phyloP scores from a whole-genome alignment of 1,140 invertebrate species.

The Yoshiicerus persimilis region DNA sequence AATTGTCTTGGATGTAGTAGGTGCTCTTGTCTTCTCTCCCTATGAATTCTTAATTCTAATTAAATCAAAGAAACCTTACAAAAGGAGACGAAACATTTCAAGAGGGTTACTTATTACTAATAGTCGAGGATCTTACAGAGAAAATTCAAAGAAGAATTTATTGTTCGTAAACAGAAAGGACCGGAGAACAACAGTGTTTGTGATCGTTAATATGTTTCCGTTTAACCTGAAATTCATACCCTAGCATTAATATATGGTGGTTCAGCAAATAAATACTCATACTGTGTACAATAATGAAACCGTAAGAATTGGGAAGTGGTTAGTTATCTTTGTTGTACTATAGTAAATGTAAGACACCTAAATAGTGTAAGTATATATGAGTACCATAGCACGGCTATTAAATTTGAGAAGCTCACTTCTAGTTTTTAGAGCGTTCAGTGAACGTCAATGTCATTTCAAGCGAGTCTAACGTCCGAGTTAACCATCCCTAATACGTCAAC shows the following conservation, averaged over 20 bases:
- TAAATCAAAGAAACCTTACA: background rate
- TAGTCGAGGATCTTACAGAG: background rate
- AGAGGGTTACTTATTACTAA: too few relatives aligned
- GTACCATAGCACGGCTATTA: background rate
- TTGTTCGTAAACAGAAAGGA: background rate
- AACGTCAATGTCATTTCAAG: background rate
- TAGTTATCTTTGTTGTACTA: background rate
- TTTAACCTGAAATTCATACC: background rate
- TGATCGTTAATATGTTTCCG: background rate
- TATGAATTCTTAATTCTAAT: constrained; percentile 3
- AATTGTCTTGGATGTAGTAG: background rate
- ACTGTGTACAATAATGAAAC: too few relatives aligned
- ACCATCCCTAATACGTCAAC: constrained; percentile 6
- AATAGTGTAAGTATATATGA: too few relatives aligned
- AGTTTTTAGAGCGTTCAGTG: background rate
- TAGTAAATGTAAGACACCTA: too few relatives aligned
- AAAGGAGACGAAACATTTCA: background rate
- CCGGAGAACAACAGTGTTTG: background rate
- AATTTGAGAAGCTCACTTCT: background rate
- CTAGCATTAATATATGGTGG: too few relatives aligned
- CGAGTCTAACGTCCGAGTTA: background rate
- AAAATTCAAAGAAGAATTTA: background rate
- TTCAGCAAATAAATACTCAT: too few relatives aligned
- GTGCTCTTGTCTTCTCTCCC: background rate
- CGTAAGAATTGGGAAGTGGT: too few relatives aligned